phyloP scores from a whole-genome alignment of 2,797 vertebrate species.

The Leptatherina wallacei region DNA sequence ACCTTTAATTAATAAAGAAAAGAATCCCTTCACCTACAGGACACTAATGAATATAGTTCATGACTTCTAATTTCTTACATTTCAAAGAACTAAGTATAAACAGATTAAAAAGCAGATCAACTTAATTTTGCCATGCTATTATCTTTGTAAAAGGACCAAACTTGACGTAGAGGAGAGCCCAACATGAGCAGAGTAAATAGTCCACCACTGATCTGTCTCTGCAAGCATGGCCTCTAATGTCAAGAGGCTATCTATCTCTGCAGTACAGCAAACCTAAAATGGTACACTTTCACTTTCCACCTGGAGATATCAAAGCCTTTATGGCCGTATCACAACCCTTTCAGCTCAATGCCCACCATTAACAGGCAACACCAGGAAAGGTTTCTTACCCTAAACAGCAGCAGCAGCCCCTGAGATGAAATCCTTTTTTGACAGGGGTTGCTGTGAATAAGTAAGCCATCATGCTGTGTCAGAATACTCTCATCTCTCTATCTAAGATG shows the following conservation, averaged over 20 bases:
- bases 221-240: background rate
- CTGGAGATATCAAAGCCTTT: background rate
- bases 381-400: background rate
- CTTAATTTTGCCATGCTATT: background rate
- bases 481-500: background rate
- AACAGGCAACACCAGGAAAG: background rate
- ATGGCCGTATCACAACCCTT: background rate
- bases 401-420: background rate
- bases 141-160: background rate
- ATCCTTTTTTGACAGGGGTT: background rate
- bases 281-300: background rate
- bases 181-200: background rate
- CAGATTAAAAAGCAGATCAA: background rate
- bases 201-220: background rate
- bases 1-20: too few relatives aligned
- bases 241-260: background rate
- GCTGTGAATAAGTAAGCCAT: constrained; percentile 10
- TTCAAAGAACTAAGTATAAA: background rate
- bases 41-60: too few relatives aligned
- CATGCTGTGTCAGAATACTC: background rate
- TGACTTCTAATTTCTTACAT: background rate
- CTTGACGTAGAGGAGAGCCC: background rate
- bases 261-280: background rate
- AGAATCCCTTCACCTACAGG: too few relatives aligned
- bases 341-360: background rate